These are phyloP conservation scores for Ophiothrix spiculata DNA, from an alignment of 35 echinoderm and acorn worm genomes.

Conservation along the genomic window DNA sequence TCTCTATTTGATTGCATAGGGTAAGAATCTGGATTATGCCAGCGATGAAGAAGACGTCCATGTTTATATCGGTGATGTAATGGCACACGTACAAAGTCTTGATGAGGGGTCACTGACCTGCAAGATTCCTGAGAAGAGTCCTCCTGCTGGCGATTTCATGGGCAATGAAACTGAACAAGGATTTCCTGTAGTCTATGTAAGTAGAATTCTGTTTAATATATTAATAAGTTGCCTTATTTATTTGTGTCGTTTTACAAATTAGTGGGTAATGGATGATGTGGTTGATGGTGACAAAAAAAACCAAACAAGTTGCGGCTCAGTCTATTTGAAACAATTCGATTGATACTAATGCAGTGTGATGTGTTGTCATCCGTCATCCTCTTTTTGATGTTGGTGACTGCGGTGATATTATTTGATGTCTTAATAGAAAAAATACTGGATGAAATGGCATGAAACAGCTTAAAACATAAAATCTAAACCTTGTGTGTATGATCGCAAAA, in stretches of 20 bases:
- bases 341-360: no score
- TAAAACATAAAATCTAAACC: no score
- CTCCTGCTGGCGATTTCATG: conserved; percentile 12
- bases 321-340: no score
- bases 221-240: not conserved
- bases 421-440: no score
- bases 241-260: not conserved
- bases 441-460: no score
- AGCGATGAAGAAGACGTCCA: not conserved
- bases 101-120: not conserved
- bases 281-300: not conserved
- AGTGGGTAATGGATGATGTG: not conserved
- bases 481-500: not conserved
- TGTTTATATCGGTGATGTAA: conserved; percentile 17
- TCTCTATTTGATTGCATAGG: no score
- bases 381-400: no score
- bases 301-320: no score
- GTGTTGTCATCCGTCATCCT: no score
- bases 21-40: not conserved
- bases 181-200: conserved; percentile 38
- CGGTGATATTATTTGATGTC: no score
- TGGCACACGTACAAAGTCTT: not conserved
- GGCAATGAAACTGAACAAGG: not conserved
- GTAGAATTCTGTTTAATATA: not conserved
- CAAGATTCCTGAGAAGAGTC: conserved; percentile 12